These are phyloP conservation scores for Rotaria socialis DNA, from an alignment of 2,888 invertebrate genomes.

Conservation along the genomic window DNA sequence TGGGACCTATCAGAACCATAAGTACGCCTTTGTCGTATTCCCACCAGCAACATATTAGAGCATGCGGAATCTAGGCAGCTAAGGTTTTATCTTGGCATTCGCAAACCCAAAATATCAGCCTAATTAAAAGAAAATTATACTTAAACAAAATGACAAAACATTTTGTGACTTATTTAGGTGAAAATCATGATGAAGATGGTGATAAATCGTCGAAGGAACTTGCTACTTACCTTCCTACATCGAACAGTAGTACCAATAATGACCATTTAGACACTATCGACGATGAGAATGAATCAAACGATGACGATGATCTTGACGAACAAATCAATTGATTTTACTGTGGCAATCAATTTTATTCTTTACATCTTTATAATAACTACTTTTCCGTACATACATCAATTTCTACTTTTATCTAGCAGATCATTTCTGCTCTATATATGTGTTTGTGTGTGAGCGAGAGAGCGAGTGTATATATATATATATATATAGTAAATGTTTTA, in stretches of 20 bases:
- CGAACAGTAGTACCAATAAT: background rate
- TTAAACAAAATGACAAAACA: too few relatives aligned
- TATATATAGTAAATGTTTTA: conserved; percentile 3
- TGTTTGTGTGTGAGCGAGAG: too few relatives aligned
- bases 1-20: too few relatives aligned
- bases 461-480: too few relatives aligned
- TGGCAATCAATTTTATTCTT: background rate
- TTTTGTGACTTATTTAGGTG: background rate
- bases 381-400: conserved; percentile 16
- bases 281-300: background rate
- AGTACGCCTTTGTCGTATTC: too few relatives aligned
- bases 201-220: background rate
- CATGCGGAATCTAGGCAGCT: too few relatives aligned
- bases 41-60: too few relatives aligned
- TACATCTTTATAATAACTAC: background rate
- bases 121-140: too few relatives aligned
- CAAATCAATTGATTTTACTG: background rate
- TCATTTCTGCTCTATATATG: background rate
- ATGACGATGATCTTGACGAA: background rate
- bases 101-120: too few relatives aligned
- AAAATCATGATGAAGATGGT: background rate
- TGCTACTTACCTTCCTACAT: background rate
- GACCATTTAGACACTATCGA: background rate
- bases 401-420: background rate
- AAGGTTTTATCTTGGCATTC: too few relatives aligned